Percentiles rank a stretch among this genome's conserved stretches.
Conservation (phyloP, 1,140 invertebrate genomes). For the Platorchestia sp. region DNA sequence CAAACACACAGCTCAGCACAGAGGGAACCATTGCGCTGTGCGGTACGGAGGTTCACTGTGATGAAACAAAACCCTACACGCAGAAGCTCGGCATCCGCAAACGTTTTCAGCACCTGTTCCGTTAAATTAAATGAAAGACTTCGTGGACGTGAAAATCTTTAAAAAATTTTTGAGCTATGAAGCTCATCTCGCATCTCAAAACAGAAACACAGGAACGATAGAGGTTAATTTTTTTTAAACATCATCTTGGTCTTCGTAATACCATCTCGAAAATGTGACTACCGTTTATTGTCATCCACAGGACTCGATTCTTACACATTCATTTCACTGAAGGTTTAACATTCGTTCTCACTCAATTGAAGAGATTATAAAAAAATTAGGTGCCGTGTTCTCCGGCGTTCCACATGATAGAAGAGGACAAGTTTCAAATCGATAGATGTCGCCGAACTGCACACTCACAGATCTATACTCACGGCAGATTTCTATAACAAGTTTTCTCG, state of each 20-base stretch:
- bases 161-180: not conserved
- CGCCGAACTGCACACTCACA: too few relatives aligned
- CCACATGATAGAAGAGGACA: too few relatives aligned
- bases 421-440: too few relatives aligned
- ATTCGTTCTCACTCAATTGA: too few relatives aligned
- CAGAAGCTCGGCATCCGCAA: not conserved
- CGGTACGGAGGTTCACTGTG: not conserved
- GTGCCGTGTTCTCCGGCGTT: too few relatives aligned
- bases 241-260: too few relatives aligned
- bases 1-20: not conserved
- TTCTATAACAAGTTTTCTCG: too few relatives aligned
- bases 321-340: too few relatives aligned
- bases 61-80: not conserved
- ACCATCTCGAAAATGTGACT: too few relatives aligned
- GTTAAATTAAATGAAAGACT: not conserved
- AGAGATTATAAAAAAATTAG: too few relatives aligned
- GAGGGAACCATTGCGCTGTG: not conserved
- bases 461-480: too few relatives aligned
- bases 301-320: too few relatives aligned
- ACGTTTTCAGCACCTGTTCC: not conserved
- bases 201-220: not conserved
- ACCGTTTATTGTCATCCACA: not conserved
- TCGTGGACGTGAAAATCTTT: not conserved
- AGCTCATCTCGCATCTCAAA: not conserved
- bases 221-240: not conserved